Evolutionary conservation across 2,888 invertebrate genomes (phyloP), one percentile per base, ranked within the genome.

Genomic region (Griposia aprilina): DNA sequence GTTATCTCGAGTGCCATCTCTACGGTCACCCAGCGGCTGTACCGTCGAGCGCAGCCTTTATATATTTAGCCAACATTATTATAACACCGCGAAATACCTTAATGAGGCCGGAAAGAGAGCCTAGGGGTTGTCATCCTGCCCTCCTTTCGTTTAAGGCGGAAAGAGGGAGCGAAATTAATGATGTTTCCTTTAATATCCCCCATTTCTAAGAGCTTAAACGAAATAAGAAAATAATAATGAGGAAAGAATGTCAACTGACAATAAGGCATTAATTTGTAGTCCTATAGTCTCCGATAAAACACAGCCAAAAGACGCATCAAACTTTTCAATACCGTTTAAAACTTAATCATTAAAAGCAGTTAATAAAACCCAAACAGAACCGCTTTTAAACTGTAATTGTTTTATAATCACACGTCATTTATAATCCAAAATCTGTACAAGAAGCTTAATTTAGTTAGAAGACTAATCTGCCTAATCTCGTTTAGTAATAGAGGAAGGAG

Each of bases 1-100:
- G 85, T 83, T 88, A 88, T 88, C 89, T 86, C 60, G 74, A 86
- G 84, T 81, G 84, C 41, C 83, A 88, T 86, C 85, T 82, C 85
- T 78, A 71, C 74, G 75, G 84, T 78, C 83, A 81, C 78, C 77
- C 76, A 71, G 74, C 79, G 71, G 69, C 75, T 55, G 69, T 83
- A 82, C 80, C 48, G 68, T 48, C 68, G 78, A 77, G 73, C 59
- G 63, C 69, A 73, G 41, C 70, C 75, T 74, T 87, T 78, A 82
- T 76, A 87, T 85, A 83, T 87, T 86, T 80, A 72, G 62, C 62
- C 68, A 88, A 78, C 82, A 78, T 81, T 82, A 77, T 78, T 80
- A 81, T 73, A 82, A 78, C 79, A 80, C 68, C 71, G 59, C 41
- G 36, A 83, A 80, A 86, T 76, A 76, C 71, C 65, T 79, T 87